Percentiles rank a stretch among this genome's conserved stretches.
Conservation (phyloP, 2,113 vertebrate genomes). For the Perca flavescens region DNA sequence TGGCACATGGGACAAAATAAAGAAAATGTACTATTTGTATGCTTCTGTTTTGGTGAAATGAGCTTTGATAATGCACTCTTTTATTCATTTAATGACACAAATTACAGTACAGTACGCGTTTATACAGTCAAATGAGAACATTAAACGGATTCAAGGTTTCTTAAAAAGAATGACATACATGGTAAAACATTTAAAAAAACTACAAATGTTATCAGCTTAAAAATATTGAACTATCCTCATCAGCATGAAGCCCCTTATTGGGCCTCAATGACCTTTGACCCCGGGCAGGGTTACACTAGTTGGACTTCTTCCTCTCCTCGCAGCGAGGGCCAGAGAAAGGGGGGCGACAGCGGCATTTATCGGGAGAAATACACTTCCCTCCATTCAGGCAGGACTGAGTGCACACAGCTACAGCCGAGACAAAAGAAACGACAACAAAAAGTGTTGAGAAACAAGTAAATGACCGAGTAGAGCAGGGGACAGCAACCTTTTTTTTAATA, state of each 20-base stretch:
- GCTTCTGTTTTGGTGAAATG: constrained; percentile 15
- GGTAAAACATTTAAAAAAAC: constrained; percentile 16
- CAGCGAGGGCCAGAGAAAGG: constrained; percentile 84
- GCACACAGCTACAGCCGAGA: constrained; percentile 84
- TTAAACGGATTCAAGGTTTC: constrained; percentile 4
- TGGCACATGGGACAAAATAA: constrained; percentile 47
- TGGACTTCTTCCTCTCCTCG: constrained; percentile 82
- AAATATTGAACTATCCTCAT: not conserved
- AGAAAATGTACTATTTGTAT: constrained; percentile 16
- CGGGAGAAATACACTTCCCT: constrained; percentile 89
- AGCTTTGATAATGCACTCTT: constrained; percentile 11
- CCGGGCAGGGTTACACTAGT: constrained; percentile 51
- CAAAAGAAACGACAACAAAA: constrained; percentile 6
- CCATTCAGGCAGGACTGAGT: constrained; percentile 85
- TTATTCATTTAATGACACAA: constrained; percentile 45
- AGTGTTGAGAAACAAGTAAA: not conserved
- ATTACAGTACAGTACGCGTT: constrained; percentile 45
- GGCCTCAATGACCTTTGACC: constrained; percentile 39
- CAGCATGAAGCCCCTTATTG: not conserved
- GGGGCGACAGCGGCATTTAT: constrained; percentile 86
- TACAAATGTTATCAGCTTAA: constrained; percentile 13
- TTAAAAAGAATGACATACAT: constrained; percentile 20
- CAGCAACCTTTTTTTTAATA: too few species aligned
- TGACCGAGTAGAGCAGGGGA: too few species aligned
- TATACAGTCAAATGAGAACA: constrained; percentile 38